Evolutionary conservation across 2,797 vertebrate genomes (phyloP), one percentile per base, ranked within the genome.

Genomic region (Brachymystax lenok): DNA sequence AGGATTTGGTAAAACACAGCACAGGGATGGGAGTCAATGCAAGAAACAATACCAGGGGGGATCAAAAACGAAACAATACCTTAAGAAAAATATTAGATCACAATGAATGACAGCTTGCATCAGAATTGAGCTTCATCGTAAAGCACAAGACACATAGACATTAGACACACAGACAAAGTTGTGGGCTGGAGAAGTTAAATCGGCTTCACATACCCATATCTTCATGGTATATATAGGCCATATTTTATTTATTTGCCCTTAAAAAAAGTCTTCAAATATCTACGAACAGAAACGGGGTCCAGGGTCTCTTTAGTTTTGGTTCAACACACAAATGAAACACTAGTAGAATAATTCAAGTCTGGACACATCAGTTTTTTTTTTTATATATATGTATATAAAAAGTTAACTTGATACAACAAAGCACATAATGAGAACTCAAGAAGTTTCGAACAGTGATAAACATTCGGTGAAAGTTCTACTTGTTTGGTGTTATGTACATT

Each of bases 251-350:
- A 46, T 46, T 46, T 83, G 88, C 84, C 84, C 82, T 82, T 90
- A 85, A 87, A 91, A 35, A 89, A 80, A 74, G 79, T 74, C 76
- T 79, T 88, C 88, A 91, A 90, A 87, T 74, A 67, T 82, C 52
- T 80, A 80, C 84, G 16, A 92, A 93, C 90, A 93, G 80, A 92
- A 90, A 87, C 74, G 71, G 77, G 78, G 83, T 89, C 88, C 89
- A 91, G 81, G 59, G 8, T 84, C 74, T 84, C 56, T 80, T 71
- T 40, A 52, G 67, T 70, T 74, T 84, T 76, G 77, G 77, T 79
- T 86, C 80, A 79, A 77, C 82, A 93, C 90, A 92, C 91, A 95
- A 96, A 97, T 93, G 94, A 95, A 96, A 94, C 89, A 93, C 93
- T 90, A 90, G 82, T 95, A 94, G 93, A 94, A 96, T 85, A 81